These are phyloP conservation scores for Cynoglossus semilaevis DNA, from an alignment of 2,113 vertebrate genomes.

Conservation along the genomic window DNA sequence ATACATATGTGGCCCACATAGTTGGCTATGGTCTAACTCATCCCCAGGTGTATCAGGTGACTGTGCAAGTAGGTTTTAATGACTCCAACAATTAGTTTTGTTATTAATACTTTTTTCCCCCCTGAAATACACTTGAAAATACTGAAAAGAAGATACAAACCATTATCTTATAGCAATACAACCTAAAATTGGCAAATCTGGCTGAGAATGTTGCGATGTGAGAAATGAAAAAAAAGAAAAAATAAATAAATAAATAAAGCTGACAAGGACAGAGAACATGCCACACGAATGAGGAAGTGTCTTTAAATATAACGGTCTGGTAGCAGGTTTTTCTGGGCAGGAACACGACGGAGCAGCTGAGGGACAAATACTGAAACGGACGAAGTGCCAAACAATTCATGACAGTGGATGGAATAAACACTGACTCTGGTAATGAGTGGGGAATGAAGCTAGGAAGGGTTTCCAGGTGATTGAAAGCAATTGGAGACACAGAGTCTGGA, in stretches of 20 bases:
- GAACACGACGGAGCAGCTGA: background rate
- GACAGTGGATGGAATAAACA: background rate
- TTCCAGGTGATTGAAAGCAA: background rate
- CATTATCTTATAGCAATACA: too few species aligned
- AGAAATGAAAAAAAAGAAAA: too few species aligned
- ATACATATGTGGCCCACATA: too few species aligned
- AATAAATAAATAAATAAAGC: background rate
- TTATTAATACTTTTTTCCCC: too few species aligned
- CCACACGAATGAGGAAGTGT: background rate
- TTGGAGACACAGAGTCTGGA: background rate
- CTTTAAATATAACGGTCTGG: background rate
- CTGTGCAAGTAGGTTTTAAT: too few species aligned
- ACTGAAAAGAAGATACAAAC: too few species aligned
- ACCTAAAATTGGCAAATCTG: too few species aligned
- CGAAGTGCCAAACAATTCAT: background rate
- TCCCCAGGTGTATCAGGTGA: too few species aligned
- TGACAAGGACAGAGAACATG: background rate
- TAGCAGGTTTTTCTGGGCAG: background rate
- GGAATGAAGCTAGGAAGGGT: background rate
- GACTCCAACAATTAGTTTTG: too few species aligned
- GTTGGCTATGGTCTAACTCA: too few species aligned
- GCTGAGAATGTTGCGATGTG: too few species aligned
- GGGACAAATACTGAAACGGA: background rate
- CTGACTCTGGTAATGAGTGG: background rate
- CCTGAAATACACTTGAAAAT: too few species aligned